Percentiles rank a stretch among this genome's conserved stretches.
phyloP scores from a whole-genome alignment of 2,797 vertebrate species.

The Sphaeramia orbicularis region DNA sequence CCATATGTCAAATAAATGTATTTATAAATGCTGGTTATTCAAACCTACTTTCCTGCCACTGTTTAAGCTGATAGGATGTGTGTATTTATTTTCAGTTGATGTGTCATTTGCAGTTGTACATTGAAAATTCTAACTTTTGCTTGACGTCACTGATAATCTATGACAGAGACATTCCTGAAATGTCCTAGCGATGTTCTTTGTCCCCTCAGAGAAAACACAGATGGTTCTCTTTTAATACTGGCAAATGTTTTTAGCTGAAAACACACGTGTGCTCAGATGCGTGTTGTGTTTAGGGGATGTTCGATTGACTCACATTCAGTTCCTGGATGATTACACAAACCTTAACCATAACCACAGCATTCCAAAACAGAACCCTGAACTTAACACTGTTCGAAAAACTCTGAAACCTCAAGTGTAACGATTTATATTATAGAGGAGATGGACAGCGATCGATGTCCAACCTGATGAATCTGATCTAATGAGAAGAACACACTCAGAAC shows the following conservation, averaged over 20 bases:
- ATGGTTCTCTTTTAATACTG: conserved; percentile 44
- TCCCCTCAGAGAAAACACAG: conserved; percentile 36
- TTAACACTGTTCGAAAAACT: background rate
- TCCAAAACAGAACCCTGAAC: background rate
- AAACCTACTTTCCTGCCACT: too few relatives aligned
- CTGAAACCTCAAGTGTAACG: too few relatives aligned
- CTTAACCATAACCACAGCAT: conserved; percentile 6
- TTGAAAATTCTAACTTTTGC: background rate
- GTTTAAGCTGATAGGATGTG: too few relatives aligned
- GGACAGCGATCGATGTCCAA: too few relatives aligned
- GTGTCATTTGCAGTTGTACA: background rate
- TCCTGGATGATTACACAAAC: background rate
- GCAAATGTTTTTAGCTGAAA: conserved; percentile 9
- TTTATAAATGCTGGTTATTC: too few relatives aligned
- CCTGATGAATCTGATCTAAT: too few relatives aligned
- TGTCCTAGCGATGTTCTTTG: background rate
- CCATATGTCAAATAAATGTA: too few relatives aligned
- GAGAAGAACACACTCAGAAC: too few relatives aligned
- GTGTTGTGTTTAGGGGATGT: background rate
- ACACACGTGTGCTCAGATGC: conserved; percentile 6
- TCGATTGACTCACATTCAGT: too few relatives aligned
- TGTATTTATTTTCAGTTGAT: conserved; percentile 3
- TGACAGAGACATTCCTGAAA: conserved; percentile 27
- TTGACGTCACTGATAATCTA: conserved; percentile 32
- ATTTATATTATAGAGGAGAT: too few relatives aligned